phyloP scores from a whole-genome alignment of 2,113 vertebrate genomes.

The Polypterus bichir region DNA sequence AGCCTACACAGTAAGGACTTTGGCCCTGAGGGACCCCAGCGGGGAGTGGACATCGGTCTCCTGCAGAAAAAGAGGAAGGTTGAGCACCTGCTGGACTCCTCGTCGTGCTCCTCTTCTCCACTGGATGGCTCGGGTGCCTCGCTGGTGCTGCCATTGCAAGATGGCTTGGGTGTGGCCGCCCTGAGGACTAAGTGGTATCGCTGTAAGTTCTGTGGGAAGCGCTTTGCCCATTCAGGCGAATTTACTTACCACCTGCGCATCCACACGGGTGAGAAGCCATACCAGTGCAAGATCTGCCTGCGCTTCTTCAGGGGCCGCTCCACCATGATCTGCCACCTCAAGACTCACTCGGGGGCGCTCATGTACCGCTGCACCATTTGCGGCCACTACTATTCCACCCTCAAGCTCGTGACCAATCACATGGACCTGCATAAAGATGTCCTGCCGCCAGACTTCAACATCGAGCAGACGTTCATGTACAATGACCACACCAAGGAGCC shows the following conservation, averaged over 20 bases:
- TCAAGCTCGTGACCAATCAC: slow-evolving; percentile 92
- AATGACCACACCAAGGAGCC: slow-evolving; percentile 92
- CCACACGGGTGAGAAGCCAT: slow-evolving; percentile 92
- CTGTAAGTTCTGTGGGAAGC: slow-evolving; percentile 87
- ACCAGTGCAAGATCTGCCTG: slow-evolving; percentile 95
- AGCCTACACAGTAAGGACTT: slow-evolving; percentile 59
- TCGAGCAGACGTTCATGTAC: slow-evolving; percentile 98
- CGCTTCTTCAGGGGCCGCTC: slow-evolving; percentile 94
- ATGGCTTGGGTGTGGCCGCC: slow-evolving; percentile 32
- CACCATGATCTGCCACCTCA: slow-evolving; percentile 96
- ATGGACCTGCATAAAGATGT: slow-evolving; percentile 87
- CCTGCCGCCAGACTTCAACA: slow-evolving; percentile 84
- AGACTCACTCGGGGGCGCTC: slow-evolving; percentile 89
- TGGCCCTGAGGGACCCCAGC: slow-evolving; percentile 2
- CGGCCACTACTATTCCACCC: slow-evolving; percentile 87
- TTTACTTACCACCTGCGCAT: slow-evolving; percentile 95
- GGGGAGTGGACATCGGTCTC: background rate
- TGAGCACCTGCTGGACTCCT: slow-evolving; percentile 32
- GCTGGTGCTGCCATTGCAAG: slow-evolving; percentile 36
- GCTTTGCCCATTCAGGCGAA: slow-evolving; percentile 90
- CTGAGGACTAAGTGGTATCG: slow-evolving; percentile 79
- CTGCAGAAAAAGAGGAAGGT: slow-evolving; percentile 45
- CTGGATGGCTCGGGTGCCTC: slow-evolving; percentile 33
- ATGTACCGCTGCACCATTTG: slow-evolving; percentile 96
- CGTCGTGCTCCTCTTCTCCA: slow-evolving; percentile 28